Evolutionary conservation across 2,888 invertebrate species (phyloP).

Genomic region (Macrosoma leucophasiata): DNA sequence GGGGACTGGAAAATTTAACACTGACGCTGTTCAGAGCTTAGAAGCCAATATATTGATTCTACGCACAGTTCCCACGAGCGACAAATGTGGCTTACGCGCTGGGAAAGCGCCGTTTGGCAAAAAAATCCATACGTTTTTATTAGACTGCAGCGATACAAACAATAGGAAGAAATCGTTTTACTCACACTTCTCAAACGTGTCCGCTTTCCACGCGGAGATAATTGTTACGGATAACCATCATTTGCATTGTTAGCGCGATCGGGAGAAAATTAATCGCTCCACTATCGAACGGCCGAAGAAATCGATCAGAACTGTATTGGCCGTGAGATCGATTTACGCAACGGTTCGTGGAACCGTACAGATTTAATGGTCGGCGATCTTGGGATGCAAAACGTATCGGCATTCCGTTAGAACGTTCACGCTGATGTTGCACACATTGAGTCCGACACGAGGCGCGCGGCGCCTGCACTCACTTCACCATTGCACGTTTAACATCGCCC

Average conservation of each 20-base stretch:
- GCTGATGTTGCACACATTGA: constrained; percentile 26
- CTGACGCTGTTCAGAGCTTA: no score
- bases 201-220: constrained; percentile 61
- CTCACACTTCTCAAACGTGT: constrained; percentile 51
- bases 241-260: constrained; percentile 66
- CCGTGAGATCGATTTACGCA: constrained; percentile 23
- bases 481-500: constrained; percentile 17
- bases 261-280: constrained; percentile 65
- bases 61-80: constrained; percentile 34
- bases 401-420: constrained; percentile 23
- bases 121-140: constrained; percentile 43
- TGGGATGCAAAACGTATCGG: constrained; percentile 13
- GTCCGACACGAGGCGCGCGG: constrained; percentile 6
- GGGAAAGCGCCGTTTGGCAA: constrained; percentile 52
- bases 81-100: constrained; percentile 29
- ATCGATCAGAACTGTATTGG: constrained; percentile 39
- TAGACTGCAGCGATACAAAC: constrained; percentile 42
- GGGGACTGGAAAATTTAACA: no score
- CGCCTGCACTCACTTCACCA: constrained; percentile 7
- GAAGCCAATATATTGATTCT: no score
- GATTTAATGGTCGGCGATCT: constrained; percentile 14
- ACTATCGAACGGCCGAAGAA: constrained; percentile 49
- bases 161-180: constrained; percentile 67
- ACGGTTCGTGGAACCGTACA: constrained; percentile 16
- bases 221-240: constrained; percentile 65